phyloP scores from a whole-genome alignment of 2,888 invertebrate genomes.

The Nebria brevicollis region DNA sequence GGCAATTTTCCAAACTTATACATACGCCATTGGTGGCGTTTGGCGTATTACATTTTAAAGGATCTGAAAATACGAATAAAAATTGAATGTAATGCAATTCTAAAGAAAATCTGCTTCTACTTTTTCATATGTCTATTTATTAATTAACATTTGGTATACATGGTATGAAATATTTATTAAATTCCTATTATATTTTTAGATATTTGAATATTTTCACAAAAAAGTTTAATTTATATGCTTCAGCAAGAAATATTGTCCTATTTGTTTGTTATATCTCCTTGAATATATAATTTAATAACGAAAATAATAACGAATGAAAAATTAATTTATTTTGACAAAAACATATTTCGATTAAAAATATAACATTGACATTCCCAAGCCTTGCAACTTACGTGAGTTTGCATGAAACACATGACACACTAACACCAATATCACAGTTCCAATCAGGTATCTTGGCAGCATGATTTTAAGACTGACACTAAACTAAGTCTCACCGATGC shows the following conservation, averaged over 20 bases:
- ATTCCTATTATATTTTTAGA: no score
- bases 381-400: neutral
- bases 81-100: neutral
- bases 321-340: no score
- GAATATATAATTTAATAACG: no score
- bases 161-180: no score
- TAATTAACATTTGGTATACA: no score
- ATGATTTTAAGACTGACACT: neutral
- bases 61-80: constrained; percentile 5
- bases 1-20: constrained; percentile 64
- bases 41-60: constrained; percentile 62
- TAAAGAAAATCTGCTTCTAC: no score
- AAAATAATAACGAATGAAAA: no score
- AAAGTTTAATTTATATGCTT: no score
- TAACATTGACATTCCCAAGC: neutral
- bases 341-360: neutral
- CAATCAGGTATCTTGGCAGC: neutral
- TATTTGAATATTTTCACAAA: no score
- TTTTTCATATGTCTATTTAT: no score
- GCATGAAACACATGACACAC: neutral
- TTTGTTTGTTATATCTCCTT: no score
- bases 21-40: constrained; percentile 62
- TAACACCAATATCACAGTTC: neutral
- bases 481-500: neutral
- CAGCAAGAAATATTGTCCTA: no score